phyloP scores from a whole-genome alignment of 2,113 vertebrate species.

The Lycaon pictus region DNA sequence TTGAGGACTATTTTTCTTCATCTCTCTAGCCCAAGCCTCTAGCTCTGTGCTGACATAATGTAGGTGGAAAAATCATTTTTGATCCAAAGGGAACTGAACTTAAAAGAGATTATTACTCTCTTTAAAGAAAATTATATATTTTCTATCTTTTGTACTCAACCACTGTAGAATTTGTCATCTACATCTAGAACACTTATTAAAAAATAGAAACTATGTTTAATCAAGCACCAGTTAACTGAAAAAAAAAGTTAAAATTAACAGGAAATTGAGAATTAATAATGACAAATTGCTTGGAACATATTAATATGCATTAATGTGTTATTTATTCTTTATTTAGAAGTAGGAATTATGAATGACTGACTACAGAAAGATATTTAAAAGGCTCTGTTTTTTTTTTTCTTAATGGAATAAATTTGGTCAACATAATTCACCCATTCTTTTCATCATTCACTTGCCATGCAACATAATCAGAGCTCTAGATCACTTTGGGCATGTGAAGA shows the following conservation, averaged over 20 bases:
- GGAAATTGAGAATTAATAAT: neutral
- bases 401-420: conserved; percentile 46
- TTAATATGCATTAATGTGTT: neutral
- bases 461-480: conserved; percentile 36
- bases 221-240: neutral
- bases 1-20: neutral
- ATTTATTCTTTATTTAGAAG: neutral
- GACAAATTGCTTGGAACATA: neutral
- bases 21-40: neutral
- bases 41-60: neutral
- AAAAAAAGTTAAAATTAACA: conserved; percentile 13
- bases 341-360: neutral
- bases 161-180: conserved; percentile 23
- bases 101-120: neutral
- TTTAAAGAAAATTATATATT: neutral
- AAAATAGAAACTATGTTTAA: conserved; percentile 26
- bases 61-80: neutral
- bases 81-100: neutral
- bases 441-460: conserved; percentile 37
- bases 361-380: neutral
- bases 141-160: neutral
- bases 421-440: neutral
- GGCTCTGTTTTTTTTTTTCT: neutral
- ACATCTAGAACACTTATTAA: neutral
- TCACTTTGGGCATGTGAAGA: neutral